These are phyloP conservation scores for Epinotia brunnichana DNA, from an alignment of 2,888 invertebrate genomes.

Conservation along the genomic window DNA sequence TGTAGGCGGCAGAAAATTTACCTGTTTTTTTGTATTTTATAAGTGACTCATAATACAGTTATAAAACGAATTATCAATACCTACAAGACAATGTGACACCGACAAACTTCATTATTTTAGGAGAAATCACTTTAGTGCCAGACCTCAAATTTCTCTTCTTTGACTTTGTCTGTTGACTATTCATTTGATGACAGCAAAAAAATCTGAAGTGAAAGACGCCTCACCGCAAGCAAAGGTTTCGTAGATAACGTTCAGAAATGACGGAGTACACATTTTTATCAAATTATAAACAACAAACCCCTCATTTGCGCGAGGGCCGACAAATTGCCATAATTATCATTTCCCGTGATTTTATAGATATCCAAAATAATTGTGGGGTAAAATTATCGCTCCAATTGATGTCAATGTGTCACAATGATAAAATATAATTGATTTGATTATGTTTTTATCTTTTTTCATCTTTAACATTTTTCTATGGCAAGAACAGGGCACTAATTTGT, in stretches of 20 bases:
- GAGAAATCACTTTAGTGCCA: too few relatives aligned
- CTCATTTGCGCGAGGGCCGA: conserved; percentile 51
- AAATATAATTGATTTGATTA: conserved; percentile 48
- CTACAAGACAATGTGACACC: too few relatives aligned
- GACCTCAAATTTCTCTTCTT: too few relatives aligned
- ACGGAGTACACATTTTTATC: not conserved
- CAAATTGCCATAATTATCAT: conserved; percentile 74
- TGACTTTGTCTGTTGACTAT: too few relatives aligned
- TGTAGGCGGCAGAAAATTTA: too few relatives aligned
- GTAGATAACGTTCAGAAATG: not conserved
- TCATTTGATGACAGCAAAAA: not conserved
- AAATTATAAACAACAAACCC: conserved; percentile 26
- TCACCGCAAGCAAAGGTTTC: not conserved
- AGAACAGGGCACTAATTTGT: conserved; percentile 20
- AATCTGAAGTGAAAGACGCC: not conserved
- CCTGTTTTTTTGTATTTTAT: too few relatives aligned
- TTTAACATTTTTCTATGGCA: conserved; percentile 16
- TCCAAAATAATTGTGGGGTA: conserved; percentile 66
- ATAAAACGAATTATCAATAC: too few relatives aligned
- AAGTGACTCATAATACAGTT: too few relatives aligned
- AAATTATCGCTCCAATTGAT: conserved; percentile 64
- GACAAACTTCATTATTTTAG: too few relatives aligned
- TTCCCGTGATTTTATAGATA: conserved; percentile 64
- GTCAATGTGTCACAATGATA: conserved; percentile 67
- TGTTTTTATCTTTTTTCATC: conserved; percentile 23